A percentile compares a stretch with the other conserved stretches of the same genome.
phyloP scores from a whole-genome alignment of 2,888 invertebrate species.

The Synergus umbraculus region DNA sequence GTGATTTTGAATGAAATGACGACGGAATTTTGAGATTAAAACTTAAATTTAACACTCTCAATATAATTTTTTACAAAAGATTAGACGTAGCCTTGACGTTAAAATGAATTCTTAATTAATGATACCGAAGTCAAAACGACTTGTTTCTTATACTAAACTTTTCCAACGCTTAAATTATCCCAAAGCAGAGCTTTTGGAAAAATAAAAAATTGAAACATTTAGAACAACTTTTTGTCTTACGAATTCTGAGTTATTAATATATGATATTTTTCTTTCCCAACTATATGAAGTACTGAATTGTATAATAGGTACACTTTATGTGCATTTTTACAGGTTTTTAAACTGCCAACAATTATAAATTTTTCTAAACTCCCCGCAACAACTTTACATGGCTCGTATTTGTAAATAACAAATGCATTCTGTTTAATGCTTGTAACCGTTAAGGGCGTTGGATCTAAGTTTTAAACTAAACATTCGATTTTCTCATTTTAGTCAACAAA shows the following conservation, averaged over 20 bases:
- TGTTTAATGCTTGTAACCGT: conserved; percentile 50
- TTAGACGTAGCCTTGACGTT: neutral
- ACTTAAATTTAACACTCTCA: too few relatives aligned
- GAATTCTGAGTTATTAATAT: conserved; percentile 30
- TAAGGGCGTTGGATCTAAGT: neutral
- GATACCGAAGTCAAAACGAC: neutral
- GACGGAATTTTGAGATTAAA: too few relatives aligned
- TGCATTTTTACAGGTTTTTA: conserved; percentile 44
- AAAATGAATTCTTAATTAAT: neutral
- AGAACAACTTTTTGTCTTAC: neutral
- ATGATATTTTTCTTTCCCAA: conserved; percentile 39
- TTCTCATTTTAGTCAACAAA: too few relatives aligned
- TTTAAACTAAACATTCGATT: too few relatives aligned
- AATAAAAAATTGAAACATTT: neutral
- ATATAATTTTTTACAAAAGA: too few relatives aligned
- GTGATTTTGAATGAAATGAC: too few relatives aligned
- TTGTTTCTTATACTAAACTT: neutral
- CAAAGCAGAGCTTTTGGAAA: neutral
- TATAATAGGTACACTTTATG: conserved; percentile 22
- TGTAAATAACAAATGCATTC: conserved; percentile 58
- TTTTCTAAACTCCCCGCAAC: conserved; percentile 61
- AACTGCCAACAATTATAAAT: conserved; percentile 62
- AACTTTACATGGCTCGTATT: conserved; percentile 46
- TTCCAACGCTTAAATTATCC: neutral
- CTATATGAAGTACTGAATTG: neutral